Conservation (phyloP, 1,140 invertebrate species). For the Himalopsyche phryganea region DNA sequence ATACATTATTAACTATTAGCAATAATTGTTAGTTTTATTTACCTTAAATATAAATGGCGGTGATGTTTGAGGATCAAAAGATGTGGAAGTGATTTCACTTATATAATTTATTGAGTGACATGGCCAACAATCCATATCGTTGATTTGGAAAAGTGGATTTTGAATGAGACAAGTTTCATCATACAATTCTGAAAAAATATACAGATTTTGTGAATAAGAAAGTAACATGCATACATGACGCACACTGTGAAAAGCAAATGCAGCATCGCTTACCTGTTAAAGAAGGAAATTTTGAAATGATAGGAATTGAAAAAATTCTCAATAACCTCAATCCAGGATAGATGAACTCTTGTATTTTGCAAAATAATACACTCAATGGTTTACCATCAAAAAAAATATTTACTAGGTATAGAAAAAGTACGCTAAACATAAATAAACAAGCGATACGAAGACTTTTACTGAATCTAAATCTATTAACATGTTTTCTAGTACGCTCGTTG, state of each 20-base stretch:
- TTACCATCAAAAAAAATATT: slow-evolving; percentile 47
- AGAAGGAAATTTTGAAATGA: slow-evolving; percentile 59
- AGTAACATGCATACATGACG: too few species aligned
- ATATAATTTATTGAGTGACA: slow-evolving; percentile 64
- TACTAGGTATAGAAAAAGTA: slow-evolving; percentile 14
- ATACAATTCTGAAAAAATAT: slow-evolving; percentile 61
- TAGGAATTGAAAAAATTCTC: slow-evolving; percentile 59
- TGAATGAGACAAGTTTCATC: slow-evolving; percentile 74
- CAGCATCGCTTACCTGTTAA: slow-evolving; percentile 53
- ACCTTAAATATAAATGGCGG: slow-evolving; percentile 49
- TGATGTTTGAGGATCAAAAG: slow-evolving; percentile 41
- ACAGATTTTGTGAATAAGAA: too few species aligned
- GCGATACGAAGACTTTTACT: background rate
- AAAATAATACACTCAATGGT: slow-evolving; percentile 53
- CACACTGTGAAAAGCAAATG: too few species aligned
- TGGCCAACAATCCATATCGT: slow-evolving; percentile 74
- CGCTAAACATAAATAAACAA: slow-evolving; percentile 21
- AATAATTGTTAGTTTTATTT: too few species aligned
- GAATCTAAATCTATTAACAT: background rate
- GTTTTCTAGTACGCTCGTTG: slow-evolving; percentile 34
- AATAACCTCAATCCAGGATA: slow-evolving; percentile 63
- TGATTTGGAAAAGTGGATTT: slow-evolving; percentile 70
- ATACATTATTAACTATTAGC: too few species aligned
- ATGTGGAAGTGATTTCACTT: slow-evolving; percentile 43
- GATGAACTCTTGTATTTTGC: slow-evolving; percentile 66